phyloP scores from a whole-genome alignment of 2,797 vertebrate genomes.

The Hyperoplus lanceolatus region DNA sequence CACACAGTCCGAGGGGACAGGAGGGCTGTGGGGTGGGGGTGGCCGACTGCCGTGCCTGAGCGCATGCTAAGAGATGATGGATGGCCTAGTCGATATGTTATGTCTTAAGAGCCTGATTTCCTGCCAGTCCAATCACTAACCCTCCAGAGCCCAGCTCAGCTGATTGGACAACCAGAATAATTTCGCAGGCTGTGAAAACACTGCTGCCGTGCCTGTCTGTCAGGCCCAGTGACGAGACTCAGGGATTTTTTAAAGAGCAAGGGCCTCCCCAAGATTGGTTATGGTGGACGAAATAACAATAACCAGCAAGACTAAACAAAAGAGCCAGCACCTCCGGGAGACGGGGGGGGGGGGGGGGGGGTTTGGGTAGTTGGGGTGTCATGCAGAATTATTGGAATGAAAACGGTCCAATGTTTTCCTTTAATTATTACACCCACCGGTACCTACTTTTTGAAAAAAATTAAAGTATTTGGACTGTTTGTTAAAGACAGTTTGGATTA shows the following conservation, averaged over 20 bases:
- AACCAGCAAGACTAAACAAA: conserved; percentile 85
- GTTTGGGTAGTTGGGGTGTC: background rate
- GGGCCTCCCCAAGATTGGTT: conserved; percentile 81
- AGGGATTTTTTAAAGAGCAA: conserved; percentile 83
- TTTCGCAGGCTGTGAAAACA: conserved; percentile 97
- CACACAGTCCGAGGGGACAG: conserved; percentile 86
- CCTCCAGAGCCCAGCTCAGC: conserved; percentile 94
- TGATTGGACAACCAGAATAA: conserved; percentile 98
- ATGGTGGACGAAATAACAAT: conserved; percentile 84
- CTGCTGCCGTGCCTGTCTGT: conserved; percentile 91
- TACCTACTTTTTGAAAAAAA: conserved; percentile 48
- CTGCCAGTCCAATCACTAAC: conserved; percentile 99
- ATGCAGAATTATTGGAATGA: conserved; percentile 73
- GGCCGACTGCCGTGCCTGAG: conserved; percentile 90
- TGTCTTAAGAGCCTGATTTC: conserved; percentile 99
- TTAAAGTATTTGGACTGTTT: conserved; percentile 51
- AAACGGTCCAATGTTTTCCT: conserved; percentile 74
- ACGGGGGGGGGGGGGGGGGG: conserved; percentile 19
- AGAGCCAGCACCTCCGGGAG: conserved; percentile 74
- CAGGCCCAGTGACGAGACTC: conserved; percentile 85
- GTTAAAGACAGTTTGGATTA: conserved; percentile 58
- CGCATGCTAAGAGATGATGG: conserved; percentile 98
- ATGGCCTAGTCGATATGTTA: conserved; percentile 99
- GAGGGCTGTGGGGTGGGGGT: conserved; percentile 71
- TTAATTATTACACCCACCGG: conserved; percentile 77